Evolutionary conservation across 2,888 invertebrate genomes (phyloP), one percentile per base, ranked within the genome.

Genomic region (Zelleria hepariella): DNA sequence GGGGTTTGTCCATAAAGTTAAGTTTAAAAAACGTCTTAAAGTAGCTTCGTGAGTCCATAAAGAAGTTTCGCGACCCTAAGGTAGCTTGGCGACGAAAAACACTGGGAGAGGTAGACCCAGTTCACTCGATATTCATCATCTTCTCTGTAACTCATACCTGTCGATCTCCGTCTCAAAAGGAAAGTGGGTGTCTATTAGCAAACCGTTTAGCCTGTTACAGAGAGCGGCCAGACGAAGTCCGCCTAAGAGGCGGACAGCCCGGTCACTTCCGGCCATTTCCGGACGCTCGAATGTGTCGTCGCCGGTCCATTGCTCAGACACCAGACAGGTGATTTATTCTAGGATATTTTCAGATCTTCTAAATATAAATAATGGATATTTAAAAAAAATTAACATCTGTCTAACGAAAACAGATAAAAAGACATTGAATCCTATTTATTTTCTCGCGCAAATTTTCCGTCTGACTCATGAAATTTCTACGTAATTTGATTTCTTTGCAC

Each of bases 401-500:
- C 5, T 42, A 42, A 15, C 15, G 23, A 51, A 23, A 51, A 21
- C n/a, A n/a, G n/a, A n/a, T 51, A 21, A 21, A 51, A 51, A 5
- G 8, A 21, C 55, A 20, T 7, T 8, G 27, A 24, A 57, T 23
- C 24, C 24, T 57, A 51, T 27, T 56, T 56, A 53, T 58, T 62
- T 66, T 63, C 62, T 57, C 60, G 58, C 60, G 58, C 61, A 66
- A 62, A 65, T 67, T 64, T 62, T 42, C 32, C 32, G 10, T 42
- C 64, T 67, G 58, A 66, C 70, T 75, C 73, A 67, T 74, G 75
- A 82, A 80, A 79, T 77, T 77, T 78, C 71, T 73, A 67, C 68
- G 69, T 82, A 82, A 87, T 82, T 84, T 68, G 80, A 86, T 86
- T 86, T 75, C 74, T 73, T 75, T 67, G 73, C 73, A 69, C 72